These are phyloP conservation scores for Balaeniceps rex DNA, from an alignment of 2,113 vertebrate species.

Conservation along the genomic window DNA sequence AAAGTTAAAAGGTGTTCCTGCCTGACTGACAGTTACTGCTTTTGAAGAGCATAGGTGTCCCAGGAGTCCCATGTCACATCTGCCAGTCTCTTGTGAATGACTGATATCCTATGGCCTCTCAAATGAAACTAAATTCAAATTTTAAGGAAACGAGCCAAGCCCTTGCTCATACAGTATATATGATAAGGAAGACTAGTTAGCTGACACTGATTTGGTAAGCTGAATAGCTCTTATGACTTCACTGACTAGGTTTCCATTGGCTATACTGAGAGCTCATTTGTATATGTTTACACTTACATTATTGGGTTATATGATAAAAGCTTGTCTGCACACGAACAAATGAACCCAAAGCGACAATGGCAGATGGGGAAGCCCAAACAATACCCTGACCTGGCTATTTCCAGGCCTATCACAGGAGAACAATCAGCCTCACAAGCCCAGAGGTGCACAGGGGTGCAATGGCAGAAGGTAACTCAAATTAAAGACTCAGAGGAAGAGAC, in stretches of 20 bases:
- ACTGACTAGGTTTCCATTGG: background rate
- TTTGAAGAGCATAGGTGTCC: background rate
- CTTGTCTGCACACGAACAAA: background rate
- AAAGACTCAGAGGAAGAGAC: background rate
- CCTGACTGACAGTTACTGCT: background rate
- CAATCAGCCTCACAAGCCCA: background rate
- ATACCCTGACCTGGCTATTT: background rate
- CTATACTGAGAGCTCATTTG: background rate
- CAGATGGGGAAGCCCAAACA: background rate
- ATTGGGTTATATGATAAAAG: background rate
- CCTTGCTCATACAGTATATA: background rate
- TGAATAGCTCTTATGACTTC: background rate
- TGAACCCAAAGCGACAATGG: background rate
- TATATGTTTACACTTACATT: background rate
- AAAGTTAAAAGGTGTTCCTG: background rate
- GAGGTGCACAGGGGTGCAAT: background rate
- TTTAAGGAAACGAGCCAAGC: background rate
- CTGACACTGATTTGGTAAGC: background rate
- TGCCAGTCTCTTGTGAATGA: background rate
- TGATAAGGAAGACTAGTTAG: background rate
- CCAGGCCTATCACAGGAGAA: background rate
- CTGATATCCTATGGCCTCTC: background rate
- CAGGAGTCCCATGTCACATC: background rate
- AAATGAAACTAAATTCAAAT: background rate
- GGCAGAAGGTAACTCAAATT: background rate